Conservation (phyloP, 1,140 invertebrate species). For the Ceratina calcarata region DNA sequence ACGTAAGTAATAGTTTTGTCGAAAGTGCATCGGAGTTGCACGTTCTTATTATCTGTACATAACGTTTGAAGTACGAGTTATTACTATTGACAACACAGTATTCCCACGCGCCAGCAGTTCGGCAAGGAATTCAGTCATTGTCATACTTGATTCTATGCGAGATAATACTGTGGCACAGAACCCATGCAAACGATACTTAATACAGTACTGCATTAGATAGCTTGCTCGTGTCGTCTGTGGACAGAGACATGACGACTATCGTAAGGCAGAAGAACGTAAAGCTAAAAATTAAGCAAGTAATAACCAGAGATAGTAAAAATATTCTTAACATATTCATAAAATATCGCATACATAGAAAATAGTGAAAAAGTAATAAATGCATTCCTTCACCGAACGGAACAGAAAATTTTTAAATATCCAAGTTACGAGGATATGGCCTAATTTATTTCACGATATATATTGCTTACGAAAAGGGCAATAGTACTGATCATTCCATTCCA, state of each 20-base stretch:
- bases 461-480: constrained; percentile 48
- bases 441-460: constrained; percentile 44
- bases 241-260: constrained; percentile 23
- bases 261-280: constrained; percentile 14
- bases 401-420: constrained; percentile 47
- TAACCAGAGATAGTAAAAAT: constrained; percentile 1
- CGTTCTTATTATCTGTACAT: constrained; percentile 28
- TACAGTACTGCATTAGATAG: constrained; percentile 12
- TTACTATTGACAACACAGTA: constrained; percentile 42
- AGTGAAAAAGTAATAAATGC: constrained; percentile 43
- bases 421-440: constrained; percentile 55
- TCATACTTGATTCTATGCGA: constrained; percentile 1
- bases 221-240: constrained; percentile 21
- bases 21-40: constrained; percentile 26
- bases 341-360: constrained; percentile 50
- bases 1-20: constrained; percentile 54
- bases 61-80: constrained; percentile 29
- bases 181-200: constrained; percentile 51
- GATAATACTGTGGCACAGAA: constrained; percentile 16
- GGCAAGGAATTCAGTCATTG: constrained; percentile 5
- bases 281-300: constrained; percentile 15
- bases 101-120: constrained; percentile 14
- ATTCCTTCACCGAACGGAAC: constrained; percentile 48
- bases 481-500: constrained; percentile 59
- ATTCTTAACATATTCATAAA: constrained; percentile 67